Evolutionary conservation across 2,113 vertebrate species (phyloP).

Genomic region (Cochlearius cochlearius): DNA sequence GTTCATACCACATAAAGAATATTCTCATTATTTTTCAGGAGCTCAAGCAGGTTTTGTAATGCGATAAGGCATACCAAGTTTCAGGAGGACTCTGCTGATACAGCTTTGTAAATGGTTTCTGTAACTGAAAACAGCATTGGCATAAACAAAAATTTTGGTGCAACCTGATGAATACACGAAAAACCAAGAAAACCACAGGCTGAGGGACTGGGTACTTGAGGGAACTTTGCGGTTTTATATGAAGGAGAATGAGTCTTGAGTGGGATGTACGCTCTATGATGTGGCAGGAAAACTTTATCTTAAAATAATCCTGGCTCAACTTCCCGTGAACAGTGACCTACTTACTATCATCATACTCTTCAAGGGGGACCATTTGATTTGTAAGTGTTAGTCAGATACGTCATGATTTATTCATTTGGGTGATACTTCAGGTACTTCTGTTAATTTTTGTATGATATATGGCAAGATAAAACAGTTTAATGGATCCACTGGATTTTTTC

Average conservation of each 20-base stretch:
- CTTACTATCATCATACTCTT: not conserved
- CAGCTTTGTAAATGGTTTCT: not conserved
- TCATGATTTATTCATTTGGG: not conserved
- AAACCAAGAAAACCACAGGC: not conserved
- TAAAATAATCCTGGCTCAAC: not conserved
- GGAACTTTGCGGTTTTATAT: not conserved
- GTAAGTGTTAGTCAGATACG: not conserved
- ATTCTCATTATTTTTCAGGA: not conserved
- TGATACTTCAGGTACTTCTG: not conserved
- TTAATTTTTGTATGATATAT: not conserved
- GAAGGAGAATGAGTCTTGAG: not conserved
- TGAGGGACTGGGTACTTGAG: not conserved
- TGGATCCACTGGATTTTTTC: not conserved
- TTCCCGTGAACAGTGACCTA: not conserved
- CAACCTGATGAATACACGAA: not conserved
- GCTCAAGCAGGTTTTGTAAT: not conserved
- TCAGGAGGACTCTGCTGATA: not conserved
- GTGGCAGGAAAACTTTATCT: not conserved
- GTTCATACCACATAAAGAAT: not conserved
- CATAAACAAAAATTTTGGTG: not conserved
- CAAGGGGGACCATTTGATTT: not conserved
- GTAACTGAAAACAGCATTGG: not conserved
- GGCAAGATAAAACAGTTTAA: not conserved
- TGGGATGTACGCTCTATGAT: not conserved
- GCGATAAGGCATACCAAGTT: not conserved